Evolutionary conservation across 2,113 vertebrate genomes (phyloP).

Genomic region (Planiliza haematocheilus): DNA sequence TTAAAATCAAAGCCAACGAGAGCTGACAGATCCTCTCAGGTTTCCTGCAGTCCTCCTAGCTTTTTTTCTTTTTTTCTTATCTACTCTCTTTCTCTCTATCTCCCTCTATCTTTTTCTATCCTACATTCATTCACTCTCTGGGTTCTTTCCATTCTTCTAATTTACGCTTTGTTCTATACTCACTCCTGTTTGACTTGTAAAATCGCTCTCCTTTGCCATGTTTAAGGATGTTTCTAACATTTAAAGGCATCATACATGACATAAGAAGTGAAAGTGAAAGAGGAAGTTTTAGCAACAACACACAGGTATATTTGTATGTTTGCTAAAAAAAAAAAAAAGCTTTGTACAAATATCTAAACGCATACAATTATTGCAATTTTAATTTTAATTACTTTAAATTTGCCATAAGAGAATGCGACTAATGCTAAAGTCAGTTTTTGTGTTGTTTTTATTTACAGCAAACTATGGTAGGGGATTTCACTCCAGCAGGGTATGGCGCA

Average conservation of each 20-base stretch:
- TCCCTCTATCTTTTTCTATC: conserved; percentile 6
- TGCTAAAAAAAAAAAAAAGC: no score
- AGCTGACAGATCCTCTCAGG: conserved; percentile 75
- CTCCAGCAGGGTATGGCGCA: no score
- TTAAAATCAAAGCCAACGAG: conserved; percentile 82
- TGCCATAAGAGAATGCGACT: no score
- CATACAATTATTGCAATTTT: no score
- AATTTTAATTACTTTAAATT: no score
- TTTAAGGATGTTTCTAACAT: background rate
- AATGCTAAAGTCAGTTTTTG: no score
- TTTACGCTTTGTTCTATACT: conserved; percentile 5
- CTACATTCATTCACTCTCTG: conserved; percentile 15
- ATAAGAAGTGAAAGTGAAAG: no score
- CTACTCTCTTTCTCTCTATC: conserved; percentile 13
- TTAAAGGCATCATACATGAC: background rate
- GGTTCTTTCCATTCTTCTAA: conserved; percentile 25
- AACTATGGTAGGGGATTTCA: no score
- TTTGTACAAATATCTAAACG: no score
- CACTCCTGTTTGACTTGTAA: background rate
- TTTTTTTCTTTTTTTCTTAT: conserved; percentile 48
- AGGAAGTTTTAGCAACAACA: no score
- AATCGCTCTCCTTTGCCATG: background rate
- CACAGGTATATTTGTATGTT: no score
- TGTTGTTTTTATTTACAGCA: no score
- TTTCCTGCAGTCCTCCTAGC: conserved; percentile 52